These are phyloP conservation scores for Lamellibrachia satsuma DNA, from an alignment of 2,888 invertebrate genomes.

Conservation along the genomic window DNA sequence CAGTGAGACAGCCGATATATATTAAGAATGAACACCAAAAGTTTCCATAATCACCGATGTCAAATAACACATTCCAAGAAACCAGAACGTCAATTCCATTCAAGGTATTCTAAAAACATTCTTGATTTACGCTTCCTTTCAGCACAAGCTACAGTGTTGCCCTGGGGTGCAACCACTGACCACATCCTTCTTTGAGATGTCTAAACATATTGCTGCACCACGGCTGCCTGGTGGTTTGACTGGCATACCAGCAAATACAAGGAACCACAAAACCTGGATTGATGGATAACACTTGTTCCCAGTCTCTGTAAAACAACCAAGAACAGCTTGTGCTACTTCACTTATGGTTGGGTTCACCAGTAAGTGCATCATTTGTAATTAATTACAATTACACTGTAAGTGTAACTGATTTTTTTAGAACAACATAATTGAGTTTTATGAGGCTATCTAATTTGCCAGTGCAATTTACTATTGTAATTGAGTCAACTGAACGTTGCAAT, in stretches of 20 bases:
- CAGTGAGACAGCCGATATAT: too few relatives aligned
- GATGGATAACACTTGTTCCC: not conserved
- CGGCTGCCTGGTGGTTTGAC: not conserved
- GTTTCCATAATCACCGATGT: too few relatives aligned
- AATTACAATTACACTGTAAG: too few relatives aligned
- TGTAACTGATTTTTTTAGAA: too few relatives aligned
- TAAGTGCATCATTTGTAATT: too few relatives aligned
- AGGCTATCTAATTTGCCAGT: too few relatives aligned
- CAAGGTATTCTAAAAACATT: not conserved
- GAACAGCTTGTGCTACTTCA: not conserved
- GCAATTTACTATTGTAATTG: too few relatives aligned
- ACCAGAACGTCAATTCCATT: not conserved
- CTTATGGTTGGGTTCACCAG: too few relatives aligned
- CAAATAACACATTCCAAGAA: not conserved
- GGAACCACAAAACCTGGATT: not conserved
- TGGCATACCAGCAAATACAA: not conserved
- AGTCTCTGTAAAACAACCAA: not conserved
- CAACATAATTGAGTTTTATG: too few relatives aligned
- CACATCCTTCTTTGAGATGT: not conserved
- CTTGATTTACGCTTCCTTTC: not conserved
- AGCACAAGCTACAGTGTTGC: not conserved
- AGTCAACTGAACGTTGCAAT: too few relatives aligned
- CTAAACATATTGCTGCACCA: not conserved
- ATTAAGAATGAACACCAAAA: too few relatives aligned
- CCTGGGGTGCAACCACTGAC: not conserved